Evolutionary conservation across 2,113 vertebrate species (phyloP).

Genomic region (Rhagologus leucostigma): DNA sequence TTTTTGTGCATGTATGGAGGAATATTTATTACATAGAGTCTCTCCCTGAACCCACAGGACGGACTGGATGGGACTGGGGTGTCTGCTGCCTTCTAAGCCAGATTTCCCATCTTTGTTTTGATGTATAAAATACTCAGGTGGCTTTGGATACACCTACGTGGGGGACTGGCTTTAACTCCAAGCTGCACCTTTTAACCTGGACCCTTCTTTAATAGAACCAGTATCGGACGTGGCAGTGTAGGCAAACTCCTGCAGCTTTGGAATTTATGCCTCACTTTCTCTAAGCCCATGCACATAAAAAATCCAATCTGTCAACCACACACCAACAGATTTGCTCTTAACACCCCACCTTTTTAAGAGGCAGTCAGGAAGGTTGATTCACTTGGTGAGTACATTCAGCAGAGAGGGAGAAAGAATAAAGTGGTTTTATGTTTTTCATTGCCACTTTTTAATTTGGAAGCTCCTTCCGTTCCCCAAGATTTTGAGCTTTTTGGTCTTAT

Average conservation of each 20-base stretch:
- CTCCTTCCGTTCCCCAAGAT: not conserved
- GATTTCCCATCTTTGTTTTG: not conserved
- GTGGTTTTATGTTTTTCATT: not conserved
- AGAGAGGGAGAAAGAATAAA: not conserved
- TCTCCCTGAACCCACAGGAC: not conserved
- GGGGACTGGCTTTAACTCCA: not conserved
- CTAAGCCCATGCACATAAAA: not conserved
- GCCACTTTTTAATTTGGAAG: not conserved
- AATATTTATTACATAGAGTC: not conserved
- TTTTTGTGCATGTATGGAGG: rapidly evolving
- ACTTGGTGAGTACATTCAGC: not conserved
- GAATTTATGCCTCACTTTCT: not conserved
- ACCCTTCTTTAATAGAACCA: not conserved
- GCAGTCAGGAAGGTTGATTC: not conserved
- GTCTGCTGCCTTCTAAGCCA: not conserved
- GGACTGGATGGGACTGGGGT: too few species aligned
- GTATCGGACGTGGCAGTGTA: rapidly evolving
- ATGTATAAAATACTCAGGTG: not conserved
- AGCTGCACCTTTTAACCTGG: not conserved
- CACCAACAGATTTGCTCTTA: not conserved
- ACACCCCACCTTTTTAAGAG: not conserved
- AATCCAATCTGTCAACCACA: not conserved
- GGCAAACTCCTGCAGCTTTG: not conserved
- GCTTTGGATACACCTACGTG: not conserved
- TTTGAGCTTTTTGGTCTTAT: not conserved